Evolutionary conservation across 2,888 invertebrate genomes (phyloP).

Genomic region (Dynastes maya): DNA sequence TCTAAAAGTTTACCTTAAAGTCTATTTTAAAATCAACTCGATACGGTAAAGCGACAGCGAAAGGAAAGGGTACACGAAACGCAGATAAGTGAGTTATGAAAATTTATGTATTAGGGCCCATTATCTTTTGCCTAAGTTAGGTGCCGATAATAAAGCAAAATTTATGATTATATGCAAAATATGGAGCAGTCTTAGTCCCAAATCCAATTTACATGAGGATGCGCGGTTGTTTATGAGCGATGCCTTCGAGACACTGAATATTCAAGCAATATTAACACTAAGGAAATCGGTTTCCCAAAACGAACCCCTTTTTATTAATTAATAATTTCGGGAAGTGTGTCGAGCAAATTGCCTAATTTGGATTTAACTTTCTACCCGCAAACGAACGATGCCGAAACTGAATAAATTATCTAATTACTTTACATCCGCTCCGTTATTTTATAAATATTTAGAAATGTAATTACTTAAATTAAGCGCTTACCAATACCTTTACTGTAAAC

Average conservation of each 20-base stretch:
- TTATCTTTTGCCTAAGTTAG: constrained; percentile 55
- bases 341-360: constrained; percentile 15
- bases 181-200: constrained; percentile 56
- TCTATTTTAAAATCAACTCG: constrained; percentile 24
- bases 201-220: constrained; percentile 58
- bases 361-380: constrained; percentile 31
- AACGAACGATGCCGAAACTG: constrained; percentile 5
- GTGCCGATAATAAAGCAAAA: constrained; percentile 55
- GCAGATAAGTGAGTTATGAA: constrained; percentile 55
- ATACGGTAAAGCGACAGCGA: not conserved
- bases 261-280: constrained; percentile 49
- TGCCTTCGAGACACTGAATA: constrained; percentile 48
- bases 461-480: constrained; percentile 5
- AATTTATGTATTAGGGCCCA: constrained; percentile 56
- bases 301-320: constrained; percentile 37
- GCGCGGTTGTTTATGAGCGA: constrained; percentile 55
- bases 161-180: constrained; percentile 58
- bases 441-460: not conserved
- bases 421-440: not conserved
- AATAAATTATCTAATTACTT: constrained; percentile 23
- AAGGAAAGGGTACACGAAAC: constrained; percentile 36
- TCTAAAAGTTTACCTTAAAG: not conserved
- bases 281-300: constrained; percentile 39
- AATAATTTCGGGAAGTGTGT: constrained; percentile 34
- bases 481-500: not conserved